Percentiles rank a stretch among this genome's conserved stretches.
Evolutionary conservation across 2,888 invertebrate species (phyloP).

Genomic region (Serripes groenlandicus): DNA sequence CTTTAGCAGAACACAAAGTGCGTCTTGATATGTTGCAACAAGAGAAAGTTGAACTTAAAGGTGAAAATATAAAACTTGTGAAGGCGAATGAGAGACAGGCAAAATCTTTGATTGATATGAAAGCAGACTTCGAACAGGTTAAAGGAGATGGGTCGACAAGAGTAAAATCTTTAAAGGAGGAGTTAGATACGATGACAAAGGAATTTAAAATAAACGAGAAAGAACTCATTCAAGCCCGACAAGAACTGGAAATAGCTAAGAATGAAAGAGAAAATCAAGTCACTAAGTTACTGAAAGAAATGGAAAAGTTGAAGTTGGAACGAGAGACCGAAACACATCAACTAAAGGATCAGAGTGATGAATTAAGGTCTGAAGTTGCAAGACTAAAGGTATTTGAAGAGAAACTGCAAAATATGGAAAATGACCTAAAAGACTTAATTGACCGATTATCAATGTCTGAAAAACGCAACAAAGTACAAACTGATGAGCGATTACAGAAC

Average conservation of each 20-base stretch:
- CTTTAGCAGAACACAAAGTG: constrained; percentile 63
- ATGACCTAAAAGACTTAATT: constrained; percentile 55
- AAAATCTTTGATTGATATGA: constrained; percentile 56
- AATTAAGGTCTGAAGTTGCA: constrained; percentile 55
- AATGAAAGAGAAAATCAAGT: constrained; percentile 67
- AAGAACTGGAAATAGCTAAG: constrained; percentile 60
- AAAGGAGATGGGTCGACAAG: constrained; percentile 34
- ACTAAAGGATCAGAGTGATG: constrained; percentile 64
- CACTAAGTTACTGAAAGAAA: constrained; percentile 56
- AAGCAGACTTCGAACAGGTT: constrained; percentile 43
- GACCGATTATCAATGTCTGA: constrained; percentile 49
- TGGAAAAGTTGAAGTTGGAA: constrained; percentile 55
- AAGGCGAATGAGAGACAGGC: constrained; percentile 66
- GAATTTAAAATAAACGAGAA: constrained; percentile 51
- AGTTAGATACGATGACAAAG: constrained; percentile 38
- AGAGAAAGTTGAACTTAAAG: constrained; percentile 59
- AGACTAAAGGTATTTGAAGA: constrained; percentile 64
- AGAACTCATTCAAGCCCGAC: constrained; percentile 51
- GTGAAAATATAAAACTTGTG: constrained; percentile 59
- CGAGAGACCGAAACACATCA: constrained; percentile 59
- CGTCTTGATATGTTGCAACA: constrained; percentile 62
- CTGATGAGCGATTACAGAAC: constrained; percentile 47
- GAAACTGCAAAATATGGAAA: constrained; percentile 57
- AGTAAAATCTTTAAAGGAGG: constrained; percentile 43
- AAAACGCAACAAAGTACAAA: constrained; percentile 49